Evolutionary conservation across 2,113 vertebrate genomes (phyloP).

Genomic region (Eublepharis macularius): DNA sequence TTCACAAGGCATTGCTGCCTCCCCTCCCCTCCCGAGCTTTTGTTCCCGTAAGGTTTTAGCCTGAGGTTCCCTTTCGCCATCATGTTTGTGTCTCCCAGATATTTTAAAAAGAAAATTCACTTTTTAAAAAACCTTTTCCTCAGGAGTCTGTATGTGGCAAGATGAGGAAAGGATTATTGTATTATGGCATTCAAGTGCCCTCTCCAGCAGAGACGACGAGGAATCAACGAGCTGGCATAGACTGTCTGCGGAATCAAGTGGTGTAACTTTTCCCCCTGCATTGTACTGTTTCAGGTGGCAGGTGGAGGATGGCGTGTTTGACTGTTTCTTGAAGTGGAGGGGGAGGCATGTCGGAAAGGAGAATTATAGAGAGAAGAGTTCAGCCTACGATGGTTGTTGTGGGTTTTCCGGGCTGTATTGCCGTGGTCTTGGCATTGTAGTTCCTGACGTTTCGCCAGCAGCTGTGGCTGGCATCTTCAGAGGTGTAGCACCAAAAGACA

Average conservation of each 20-base stretch:
- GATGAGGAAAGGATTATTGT: neutral
- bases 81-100: conserved; percentile 15
- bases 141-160: neutral
- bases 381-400: too few relatives aligned
- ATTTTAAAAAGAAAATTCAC: conserved; percentile 19
- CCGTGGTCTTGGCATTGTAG: too few relatives aligned
- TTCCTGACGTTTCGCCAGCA: too few relatives aligned
- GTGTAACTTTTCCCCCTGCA: neutral
- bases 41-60: conserved; percentile 40
- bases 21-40: neutral
- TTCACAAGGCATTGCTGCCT: neutral
- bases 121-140: conserved; percentile 7
- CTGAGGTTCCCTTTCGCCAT: fast-evolving
- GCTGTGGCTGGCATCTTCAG: too few relatives aligned
- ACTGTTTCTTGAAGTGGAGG: neutral
- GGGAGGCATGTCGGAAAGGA: neutral
- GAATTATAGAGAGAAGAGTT: neutral
- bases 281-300: neutral
- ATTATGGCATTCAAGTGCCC: neutral
- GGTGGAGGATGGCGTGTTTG: neutral
- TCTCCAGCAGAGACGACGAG: neutral
- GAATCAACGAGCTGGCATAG: neutral
- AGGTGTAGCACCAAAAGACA: too few relatives aligned
- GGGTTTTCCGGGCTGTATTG: too few relatives aligned
- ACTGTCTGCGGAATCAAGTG: neutral